A percentile compares a stretch with the other conserved stretches of the same genome.
These are phyloP conservation scores for Amazona guildingii DNA, from an alignment of 2,113 vertebrate genomes.

Conservation along the genomic window DNA sequence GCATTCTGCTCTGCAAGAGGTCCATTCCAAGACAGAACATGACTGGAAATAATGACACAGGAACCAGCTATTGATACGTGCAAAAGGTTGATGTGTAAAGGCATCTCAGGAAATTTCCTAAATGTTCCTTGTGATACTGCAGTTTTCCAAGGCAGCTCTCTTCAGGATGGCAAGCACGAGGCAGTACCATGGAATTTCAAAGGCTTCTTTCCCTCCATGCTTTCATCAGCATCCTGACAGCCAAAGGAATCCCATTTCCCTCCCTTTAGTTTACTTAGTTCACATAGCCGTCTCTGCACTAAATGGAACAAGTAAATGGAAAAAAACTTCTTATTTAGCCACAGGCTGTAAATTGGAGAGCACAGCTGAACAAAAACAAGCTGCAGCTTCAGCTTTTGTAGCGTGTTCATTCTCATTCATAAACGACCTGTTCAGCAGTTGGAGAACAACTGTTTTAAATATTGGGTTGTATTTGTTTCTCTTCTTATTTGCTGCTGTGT, in stretches of 20 bases:
- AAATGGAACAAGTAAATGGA: background rate
- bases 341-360: background rate
- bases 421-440: background rate
- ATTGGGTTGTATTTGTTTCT: background rate
- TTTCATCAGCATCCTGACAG: background rate
- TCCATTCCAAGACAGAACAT: background rate
- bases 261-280: slow-evolving; percentile 7
- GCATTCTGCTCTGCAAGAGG: background rate
- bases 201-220: background rate
- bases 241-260: background rate
- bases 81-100: background rate
- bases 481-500: background rate
- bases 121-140: background rate
- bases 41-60: background rate
- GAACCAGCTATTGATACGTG: background rate
- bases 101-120: background rate
- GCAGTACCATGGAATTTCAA: background rate
- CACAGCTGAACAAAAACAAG: background rate
- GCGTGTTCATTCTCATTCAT: background rate
- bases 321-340: background rate
- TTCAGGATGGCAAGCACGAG: background rate
- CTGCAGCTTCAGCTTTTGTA: background rate
- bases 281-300: background rate
- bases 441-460: background rate
- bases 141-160: background rate